Conservation (phyloP, 2,888 invertebrate species). For the Cataglyphis albicans region DNA sequence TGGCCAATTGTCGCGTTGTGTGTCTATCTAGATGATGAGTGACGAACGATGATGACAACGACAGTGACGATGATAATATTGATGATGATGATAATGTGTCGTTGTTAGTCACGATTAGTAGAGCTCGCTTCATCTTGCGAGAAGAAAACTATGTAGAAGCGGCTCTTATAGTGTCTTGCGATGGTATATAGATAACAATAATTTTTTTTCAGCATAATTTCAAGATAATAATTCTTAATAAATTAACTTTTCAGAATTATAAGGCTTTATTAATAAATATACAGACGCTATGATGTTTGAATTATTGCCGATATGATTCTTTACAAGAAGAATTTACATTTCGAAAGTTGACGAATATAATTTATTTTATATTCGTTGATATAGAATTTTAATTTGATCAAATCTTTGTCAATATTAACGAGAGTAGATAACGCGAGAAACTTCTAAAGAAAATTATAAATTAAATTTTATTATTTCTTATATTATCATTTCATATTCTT, state of each 20-base stretch:
- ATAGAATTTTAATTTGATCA: not conserved
- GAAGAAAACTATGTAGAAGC: not conserved
- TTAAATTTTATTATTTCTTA: not conserved
- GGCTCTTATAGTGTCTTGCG: not conserved
- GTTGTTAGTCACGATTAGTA: conserved; percentile 71
- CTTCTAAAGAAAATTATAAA: not conserved
- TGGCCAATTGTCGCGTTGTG: conserved; percentile 83
- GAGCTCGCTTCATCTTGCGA: conserved; percentile 9
- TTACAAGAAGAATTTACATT: not conserved
- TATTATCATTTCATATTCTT: not conserved
- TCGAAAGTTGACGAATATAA: conserved; percentile 6
- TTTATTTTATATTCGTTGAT: not conserved
- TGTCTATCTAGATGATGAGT: conserved; percentile 78
- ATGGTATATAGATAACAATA: not conserved
- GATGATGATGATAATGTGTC: conserved; percentile 28
- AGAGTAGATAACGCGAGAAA: conserved; percentile 2
- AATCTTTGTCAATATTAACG: not conserved
- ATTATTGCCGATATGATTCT: not conserved
- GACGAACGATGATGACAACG: not conserved
- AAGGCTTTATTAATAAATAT: not conserved
- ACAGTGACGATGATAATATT: not conserved
- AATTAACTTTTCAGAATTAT: not conserved
- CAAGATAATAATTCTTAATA: not conserved
- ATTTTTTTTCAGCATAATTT: conserved; percentile 10
- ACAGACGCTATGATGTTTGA: not conserved